Evolutionary conservation across 2,797 vertebrate species (phyloP), one percentile per base, ranked within the genome.

Genomic region (Margarornis squamiger): DNA sequence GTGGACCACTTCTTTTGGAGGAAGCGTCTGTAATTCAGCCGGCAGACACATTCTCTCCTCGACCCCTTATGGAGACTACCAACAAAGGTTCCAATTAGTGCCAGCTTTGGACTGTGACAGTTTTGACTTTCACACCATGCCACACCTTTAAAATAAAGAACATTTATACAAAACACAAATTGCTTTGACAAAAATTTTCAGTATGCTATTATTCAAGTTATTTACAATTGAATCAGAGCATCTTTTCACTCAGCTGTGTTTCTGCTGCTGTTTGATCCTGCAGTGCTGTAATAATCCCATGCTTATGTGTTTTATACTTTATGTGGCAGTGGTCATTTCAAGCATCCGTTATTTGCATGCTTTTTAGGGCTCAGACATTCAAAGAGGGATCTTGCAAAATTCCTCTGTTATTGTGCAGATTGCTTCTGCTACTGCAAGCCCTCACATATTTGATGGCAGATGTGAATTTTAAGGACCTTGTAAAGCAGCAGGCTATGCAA

Each of bases 111-210:
- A 38, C 88, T 80, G 82, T 88, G 90, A 71, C 86, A 66, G 19
- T 96, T 95, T 93, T 68, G 83, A 92, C 90, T 95, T 95, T 94
- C 86, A 55, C 77, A 87, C 80, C 39, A 51, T 66, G 49, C 71
- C 74, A 83, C 68, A 58, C 72, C 88, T 95, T 92, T 96, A 88
- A 94, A 92, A 95, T 68, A 82, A 91, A 85, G 68, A 85, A 68
- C 83, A 68, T 92, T 95, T 92, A 89, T 94, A 85, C 77, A 68
- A 92, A 97, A 87, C 13, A 39, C 95, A 86, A 89, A 97, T 96
- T 96, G 73, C 91, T 94, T 88, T 97, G 96, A 96, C 93, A 95
- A 86, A 95, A 93, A 88, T 96, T 95, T 97, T 96, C 92, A 90
- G 55, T 96, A 76, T 93, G 90, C 63, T 96, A 26, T 93, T 96